Evolutionary conservation across 2,113 vertebrate genomes (phyloP), one percentile per base, ranked within the genome.

Genomic region (Mesocricetus auratus): DNA sequence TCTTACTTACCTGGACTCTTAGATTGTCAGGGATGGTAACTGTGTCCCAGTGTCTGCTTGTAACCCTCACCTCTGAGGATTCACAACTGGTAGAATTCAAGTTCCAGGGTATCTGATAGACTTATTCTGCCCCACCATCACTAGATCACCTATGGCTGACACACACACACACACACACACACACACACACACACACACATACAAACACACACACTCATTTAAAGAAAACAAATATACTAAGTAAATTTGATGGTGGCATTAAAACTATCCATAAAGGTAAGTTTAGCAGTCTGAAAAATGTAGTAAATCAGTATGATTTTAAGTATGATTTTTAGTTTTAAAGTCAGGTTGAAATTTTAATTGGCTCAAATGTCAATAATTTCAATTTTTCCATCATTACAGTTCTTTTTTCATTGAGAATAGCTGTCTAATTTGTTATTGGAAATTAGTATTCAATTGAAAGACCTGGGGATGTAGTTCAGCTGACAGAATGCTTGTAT

Each of bases 321-420:
- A 81, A 17, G 2, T 47, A 36, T 42, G 53, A 12, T 36, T 16
- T 12, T 1, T 69, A 58, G 4, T 78, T 22, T 86, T 92, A 56
- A 85, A 85, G 10, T 10, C 10, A 82, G 60, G 31, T 73, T 29
- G 1, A 90, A 93, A 73, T 71, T 85, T 85, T 88, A 53, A 39
- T 47, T 77, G 50, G 17, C 39, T 29, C 33, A 29, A 60, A 64
- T 68, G 62, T 33, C 62, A 22, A 90, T 39, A n/a, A 75, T 24
- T 91, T 68, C 22, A 73, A 68, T 29, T 26, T 87, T 91, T 96
- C 82, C 42, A 53, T 10, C 53, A 86, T 86, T 96, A 58, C 50
- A 26, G n/a, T n/a, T n/a, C 24, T 45, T 74, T 69, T 86, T 60
- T 45, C 8, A 36, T 22, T 58, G 82, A 69, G 5, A 77, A 64